Percentiles rank a stretch among this genome's conserved stretches.
These are phyloP conservation scores for Biston stratarius DNA, from an alignment of 2,888 invertebrate genomes.

Conservation along the genomic window DNA sequence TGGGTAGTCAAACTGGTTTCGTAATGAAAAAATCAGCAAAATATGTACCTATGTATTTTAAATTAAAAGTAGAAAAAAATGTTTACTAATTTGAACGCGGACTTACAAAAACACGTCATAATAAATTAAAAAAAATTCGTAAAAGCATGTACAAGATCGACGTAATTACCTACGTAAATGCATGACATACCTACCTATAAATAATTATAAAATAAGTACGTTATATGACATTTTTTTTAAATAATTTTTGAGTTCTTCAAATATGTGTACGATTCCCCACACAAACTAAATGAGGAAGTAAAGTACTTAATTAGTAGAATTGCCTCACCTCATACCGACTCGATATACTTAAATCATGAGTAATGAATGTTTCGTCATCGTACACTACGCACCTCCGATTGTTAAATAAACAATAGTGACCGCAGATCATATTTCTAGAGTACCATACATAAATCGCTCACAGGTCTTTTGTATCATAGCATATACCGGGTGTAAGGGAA, in stretches of 20 bases:
- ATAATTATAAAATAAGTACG: background rate
- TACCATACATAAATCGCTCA: background rate
- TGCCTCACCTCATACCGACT: conserved; percentile 3
- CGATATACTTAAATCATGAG: background rate
- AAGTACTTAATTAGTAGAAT: conserved; percentile 3
- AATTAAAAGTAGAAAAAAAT: too few species aligned
- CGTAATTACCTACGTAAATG: too few species aligned
- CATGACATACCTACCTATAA: background rate
- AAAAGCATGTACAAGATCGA: too few species aligned
- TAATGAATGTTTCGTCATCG: conserved; percentile 8
- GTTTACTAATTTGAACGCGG: too few species aligned
- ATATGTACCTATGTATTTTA: too few species aligned
- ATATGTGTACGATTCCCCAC: background rate
- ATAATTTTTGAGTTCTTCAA: conserved; percentile 3
- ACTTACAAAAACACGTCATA: too few species aligned
- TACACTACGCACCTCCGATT: conserved; percentile 4
- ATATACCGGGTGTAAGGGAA: too few species aligned
- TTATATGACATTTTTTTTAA: background rate
- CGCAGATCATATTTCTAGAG: background rate
- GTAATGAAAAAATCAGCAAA: too few species aligned
- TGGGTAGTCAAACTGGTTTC: too few species aligned
- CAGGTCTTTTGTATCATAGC: too few species aligned
- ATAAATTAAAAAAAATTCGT: too few species aligned
- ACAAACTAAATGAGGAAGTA: conserved; percentile 8
- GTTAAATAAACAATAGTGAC: conserved; percentile 12